These are phyloP conservation scores for Ormyrus pomaceus DNA, from an alignment of 2,888 invertebrate species.

Conservation along the genomic window DNA sequence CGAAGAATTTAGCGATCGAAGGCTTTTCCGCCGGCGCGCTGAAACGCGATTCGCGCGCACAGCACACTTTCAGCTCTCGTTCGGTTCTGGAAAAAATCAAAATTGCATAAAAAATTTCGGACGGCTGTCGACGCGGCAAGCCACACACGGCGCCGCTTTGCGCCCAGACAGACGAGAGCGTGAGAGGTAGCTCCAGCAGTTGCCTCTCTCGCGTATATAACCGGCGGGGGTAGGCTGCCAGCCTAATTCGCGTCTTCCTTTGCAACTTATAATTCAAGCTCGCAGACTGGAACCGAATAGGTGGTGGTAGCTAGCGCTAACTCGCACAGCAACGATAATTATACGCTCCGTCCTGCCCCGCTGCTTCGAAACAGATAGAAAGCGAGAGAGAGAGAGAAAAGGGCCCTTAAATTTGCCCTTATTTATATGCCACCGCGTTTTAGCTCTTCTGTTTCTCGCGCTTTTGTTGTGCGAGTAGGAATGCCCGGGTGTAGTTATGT, in stretches of 20 bases:
- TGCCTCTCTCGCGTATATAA: neutral
- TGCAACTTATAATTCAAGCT: slow-evolving; percentile 75
- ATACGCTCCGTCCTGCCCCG: slow-evolving; percentile 70
- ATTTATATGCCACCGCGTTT: slow-evolving; percentile 64
- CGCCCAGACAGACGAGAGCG: slow-evolving; percentile 24
- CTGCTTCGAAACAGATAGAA: slow-evolving; percentile 49
- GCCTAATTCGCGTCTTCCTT: slow-evolving; percentile 75
- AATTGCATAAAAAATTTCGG: no score
- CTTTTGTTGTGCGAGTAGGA: neutral
- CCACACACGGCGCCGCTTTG: neutral
- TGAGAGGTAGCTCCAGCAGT: slow-evolving; percentile 33
- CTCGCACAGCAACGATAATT: slow-evolving; percentile 73
- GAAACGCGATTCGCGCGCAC: neutral
- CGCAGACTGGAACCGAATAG: slow-evolving; percentile 75
- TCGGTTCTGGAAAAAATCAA: no score
- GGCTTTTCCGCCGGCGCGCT: neutral
- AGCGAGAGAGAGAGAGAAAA: neutral
- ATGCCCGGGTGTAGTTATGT: slow-evolving; percentile 21
- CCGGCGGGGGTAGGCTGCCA: slow-evolving; percentile 38
- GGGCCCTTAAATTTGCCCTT: slow-evolving; percentile 74
- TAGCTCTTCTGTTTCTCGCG: neutral
- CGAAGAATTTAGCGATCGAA: no score
- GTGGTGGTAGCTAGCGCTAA: slow-evolving; percentile 62
- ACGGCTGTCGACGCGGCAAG: no score
- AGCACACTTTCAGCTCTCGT: no score